Base-by-base conservation (phyloP, 2,888 invertebrate genomes). In the Catocala nupta region DNA sequence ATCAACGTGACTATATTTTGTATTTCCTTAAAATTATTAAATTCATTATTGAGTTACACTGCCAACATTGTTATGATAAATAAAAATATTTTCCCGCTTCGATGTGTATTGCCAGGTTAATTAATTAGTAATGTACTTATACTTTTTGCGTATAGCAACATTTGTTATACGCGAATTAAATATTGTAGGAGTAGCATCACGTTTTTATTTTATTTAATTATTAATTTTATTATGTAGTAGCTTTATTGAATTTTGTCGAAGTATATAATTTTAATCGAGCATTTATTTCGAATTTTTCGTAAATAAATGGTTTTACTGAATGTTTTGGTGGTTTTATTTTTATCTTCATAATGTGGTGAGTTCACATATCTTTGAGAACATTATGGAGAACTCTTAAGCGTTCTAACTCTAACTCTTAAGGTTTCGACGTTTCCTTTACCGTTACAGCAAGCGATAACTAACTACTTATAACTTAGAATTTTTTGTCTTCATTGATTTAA, bases 81-180 rank as follows among this genome's bases (percentile, higher is more conserved):
- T n/a, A 34, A 39, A 16, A 48, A 47, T 39, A 9, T 39, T 39
- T 8, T 8, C 36, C 9, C 36, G 43, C 67, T 68, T 63, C 51
- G 47, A 55, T 51, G 45, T 65, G 59, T 73, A 39, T 71, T 73
- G 68, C 63, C 53, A 68, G 33, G 39, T 56, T 71, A 49, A 43
- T 11, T 65, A 62, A 59, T 57, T 55, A 74, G 39, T 58, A 65
- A 71, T 75, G 76, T 74, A 74, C 76, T 74, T 74, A 72, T 67
- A 64, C 69, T 67, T 62, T 63, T 75, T 25, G 65, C 63, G 76
- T 54, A 57, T 59, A 65, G 71, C 76, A 74, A 75, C 67, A 74
- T 74, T 75, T 72, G 69, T 69, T 75, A 72, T 49, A 16, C 47
- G 73, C 72, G 60, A 69, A 69, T 54, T 58, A 73, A 48, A 52